phyloP scores from a whole-genome alignment of 2,888 invertebrate species.

The Orthosia cruda region DNA sequence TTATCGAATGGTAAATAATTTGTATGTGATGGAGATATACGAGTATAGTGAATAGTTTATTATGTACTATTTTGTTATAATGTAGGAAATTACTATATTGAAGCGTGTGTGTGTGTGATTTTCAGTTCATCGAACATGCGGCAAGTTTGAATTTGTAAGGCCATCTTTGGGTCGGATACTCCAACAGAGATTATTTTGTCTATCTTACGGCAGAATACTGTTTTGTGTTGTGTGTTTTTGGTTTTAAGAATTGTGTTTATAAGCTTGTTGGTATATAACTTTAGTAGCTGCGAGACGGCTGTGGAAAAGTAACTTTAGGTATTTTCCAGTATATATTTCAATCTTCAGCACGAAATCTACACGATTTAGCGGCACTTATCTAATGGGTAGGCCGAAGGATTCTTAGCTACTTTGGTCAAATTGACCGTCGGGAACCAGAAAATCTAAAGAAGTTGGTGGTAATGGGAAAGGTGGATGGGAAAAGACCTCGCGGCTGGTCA shows the following conservation, averaged over 20 bases:
- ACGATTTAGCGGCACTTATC: background rate
- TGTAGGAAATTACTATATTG: background rate
- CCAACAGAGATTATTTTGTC: background rate
- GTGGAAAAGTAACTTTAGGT: background rate
- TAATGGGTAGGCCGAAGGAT: no score
- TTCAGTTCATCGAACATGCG: background rate
- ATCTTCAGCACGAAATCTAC: background rate
- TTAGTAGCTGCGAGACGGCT: background rate
- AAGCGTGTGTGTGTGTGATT: background rate
- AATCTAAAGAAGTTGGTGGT: no score
- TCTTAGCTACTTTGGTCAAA: no score
- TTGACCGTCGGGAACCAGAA: no score
- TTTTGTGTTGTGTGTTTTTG: background rate
- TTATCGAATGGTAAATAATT: constrained; percentile 43
- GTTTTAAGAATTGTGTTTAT: background rate
- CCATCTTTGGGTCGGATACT: background rate
- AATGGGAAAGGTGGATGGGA: no score
- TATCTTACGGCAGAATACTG: background rate
- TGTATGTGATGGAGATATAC: constrained; percentile 22
- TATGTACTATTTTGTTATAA: background rate
- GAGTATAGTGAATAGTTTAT: background rate
- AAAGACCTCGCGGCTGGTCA: no score
- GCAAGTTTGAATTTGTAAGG: background rate
- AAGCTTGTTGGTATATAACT: background rate
- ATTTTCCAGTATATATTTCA: background rate